Evolutionary conservation across 2,888 invertebrate species (phyloP).

Genomic region (Drosophila kokeensis): DNA sequence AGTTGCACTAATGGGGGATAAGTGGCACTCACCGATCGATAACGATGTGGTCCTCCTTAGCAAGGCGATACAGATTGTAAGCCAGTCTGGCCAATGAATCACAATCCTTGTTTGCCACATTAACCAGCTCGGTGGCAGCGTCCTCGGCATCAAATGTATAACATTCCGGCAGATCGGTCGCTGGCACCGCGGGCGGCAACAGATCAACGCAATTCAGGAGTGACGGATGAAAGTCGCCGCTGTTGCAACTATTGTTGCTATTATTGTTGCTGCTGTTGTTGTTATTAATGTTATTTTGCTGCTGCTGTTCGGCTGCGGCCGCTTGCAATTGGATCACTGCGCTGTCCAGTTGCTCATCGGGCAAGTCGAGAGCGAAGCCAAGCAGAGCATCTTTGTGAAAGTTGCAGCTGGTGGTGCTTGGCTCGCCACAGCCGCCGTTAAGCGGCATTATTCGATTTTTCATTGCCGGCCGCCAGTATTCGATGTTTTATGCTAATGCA

Average conservation of each 20-base stretch:
- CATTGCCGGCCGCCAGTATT: conserved; percentile 26
- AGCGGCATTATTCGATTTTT: conserved; percentile 47
- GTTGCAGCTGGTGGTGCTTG: conserved; percentile 26
- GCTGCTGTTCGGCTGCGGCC: conserved; percentile 48
- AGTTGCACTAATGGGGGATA: neutral
- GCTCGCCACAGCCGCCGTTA: conserved; percentile 34
- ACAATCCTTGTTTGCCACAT: conserved; percentile 61
- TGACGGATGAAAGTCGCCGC: conserved; percentile 35
- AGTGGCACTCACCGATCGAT: conserved; percentile 76
- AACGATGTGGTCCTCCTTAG: conserved; percentile 82
- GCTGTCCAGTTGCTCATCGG: conserved; percentile 54
- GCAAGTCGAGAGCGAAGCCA: conserved; percentile 42
- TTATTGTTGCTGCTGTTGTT: conserved; percentile 15
- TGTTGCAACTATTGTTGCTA: conserved; percentile 31
- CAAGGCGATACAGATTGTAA: conserved; percentile 78
- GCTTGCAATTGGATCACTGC: conserved; percentile 58
- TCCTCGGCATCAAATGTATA: conserved; percentile 40
- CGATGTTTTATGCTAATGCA: neutral
- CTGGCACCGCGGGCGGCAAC: conserved; percentile 30
- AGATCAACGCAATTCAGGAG: conserved; percentile 38
- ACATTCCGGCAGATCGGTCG: conserved; percentile 27
- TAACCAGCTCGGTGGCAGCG: conserved; percentile 49
- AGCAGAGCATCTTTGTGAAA: conserved; percentile 55
- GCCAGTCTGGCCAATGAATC: conserved; percentile 81
- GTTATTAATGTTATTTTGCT: conserved; percentile 19